Percentiles rank a stretch among this genome's conserved stretches.
Evolutionary conservation across 1,140 invertebrate species (phyloP).

Genomic region (Cydia splendana): DNA sequence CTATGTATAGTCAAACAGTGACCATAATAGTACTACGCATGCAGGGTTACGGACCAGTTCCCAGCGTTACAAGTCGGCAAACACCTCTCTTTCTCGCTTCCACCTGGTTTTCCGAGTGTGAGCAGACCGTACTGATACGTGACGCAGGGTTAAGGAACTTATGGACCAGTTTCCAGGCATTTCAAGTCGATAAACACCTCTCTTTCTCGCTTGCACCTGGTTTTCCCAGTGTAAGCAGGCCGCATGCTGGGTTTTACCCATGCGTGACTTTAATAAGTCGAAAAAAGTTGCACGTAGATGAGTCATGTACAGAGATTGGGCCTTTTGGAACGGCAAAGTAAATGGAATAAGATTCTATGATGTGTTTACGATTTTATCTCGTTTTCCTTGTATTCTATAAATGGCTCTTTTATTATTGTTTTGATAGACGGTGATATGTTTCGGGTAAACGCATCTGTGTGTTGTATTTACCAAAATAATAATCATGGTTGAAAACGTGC

Average conservation of each 20-base stretch:
- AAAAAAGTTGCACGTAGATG: neutral
- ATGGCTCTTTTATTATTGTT: neutral
- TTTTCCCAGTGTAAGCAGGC: neutral
- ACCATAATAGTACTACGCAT: neutral
- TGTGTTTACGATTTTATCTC: neutral
- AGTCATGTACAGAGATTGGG: neutral
- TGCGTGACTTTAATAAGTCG: neutral
- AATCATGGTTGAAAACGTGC: no score
- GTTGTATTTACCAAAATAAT: no score
- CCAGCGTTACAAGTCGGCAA: neutral
- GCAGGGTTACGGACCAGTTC: neutral
- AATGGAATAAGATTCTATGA: neutral
- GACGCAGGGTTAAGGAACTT: no score
- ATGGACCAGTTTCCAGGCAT: neutral
- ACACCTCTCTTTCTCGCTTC: constrained; percentile 6
- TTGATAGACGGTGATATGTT: neutral
- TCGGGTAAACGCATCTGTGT: no score
- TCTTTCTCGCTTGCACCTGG: constrained; percentile 8
- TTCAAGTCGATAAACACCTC: neutral
- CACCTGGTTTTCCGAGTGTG: constrained; percentile 2
- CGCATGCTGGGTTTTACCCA: neutral
- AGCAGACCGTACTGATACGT: no score
- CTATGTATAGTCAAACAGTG: neutral
- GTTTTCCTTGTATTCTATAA: neutral
- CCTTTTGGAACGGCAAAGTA: neutral